A percentile compares a stretch with the other conserved stretches of the same genome.
phyloP scores from a whole-genome alignment of 2,888 invertebrate species.

The Clostera curtula region DNA sequence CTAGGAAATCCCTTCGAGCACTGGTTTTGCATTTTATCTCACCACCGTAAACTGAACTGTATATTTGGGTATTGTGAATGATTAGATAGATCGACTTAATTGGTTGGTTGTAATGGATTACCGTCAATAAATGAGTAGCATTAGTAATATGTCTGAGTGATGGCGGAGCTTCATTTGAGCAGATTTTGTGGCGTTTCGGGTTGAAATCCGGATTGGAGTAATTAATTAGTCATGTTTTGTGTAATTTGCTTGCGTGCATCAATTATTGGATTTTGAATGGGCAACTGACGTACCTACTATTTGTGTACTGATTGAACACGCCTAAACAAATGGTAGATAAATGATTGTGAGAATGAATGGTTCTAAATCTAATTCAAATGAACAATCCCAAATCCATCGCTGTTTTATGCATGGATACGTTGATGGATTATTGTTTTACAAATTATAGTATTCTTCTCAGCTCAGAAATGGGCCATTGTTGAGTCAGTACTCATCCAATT shows the following conservation, averaged over 20 bases:
- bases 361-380: too few species aligned
- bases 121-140: conserved; percentile 61
- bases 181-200: conserved; percentile 51
- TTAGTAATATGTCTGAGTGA: conserved; percentile 45
- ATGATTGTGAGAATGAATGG: too few species aligned
- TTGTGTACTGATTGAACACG: too few species aligned
- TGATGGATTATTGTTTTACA: too few species aligned
- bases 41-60: conserved; percentile 25
- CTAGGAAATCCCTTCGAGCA: conserved; percentile 22
- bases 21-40: conserved; percentile 21
- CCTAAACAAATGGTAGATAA: too few species aligned
- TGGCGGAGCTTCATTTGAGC: conserved; percentile 44
- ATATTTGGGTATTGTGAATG: conserved; percentile 6
- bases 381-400: too few species aligned
- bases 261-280: conserved; percentile 22
- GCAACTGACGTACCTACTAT: too few species aligned
- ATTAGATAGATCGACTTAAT: conserved; percentile 15
- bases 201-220: conserved; percentile 33
- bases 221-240: conserved; percentile 42
- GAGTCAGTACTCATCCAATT: too few species aligned
- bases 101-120: conserved; percentile 50
- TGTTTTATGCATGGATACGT: too few species aligned
- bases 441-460: too few species aligned
- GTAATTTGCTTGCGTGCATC: conserved; percentile 23
- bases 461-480: too few species aligned